Evolutionary conservation across 64 coral and sea anemone species (phyloP).

Genomic region (Trachythela sp.): DNA sequence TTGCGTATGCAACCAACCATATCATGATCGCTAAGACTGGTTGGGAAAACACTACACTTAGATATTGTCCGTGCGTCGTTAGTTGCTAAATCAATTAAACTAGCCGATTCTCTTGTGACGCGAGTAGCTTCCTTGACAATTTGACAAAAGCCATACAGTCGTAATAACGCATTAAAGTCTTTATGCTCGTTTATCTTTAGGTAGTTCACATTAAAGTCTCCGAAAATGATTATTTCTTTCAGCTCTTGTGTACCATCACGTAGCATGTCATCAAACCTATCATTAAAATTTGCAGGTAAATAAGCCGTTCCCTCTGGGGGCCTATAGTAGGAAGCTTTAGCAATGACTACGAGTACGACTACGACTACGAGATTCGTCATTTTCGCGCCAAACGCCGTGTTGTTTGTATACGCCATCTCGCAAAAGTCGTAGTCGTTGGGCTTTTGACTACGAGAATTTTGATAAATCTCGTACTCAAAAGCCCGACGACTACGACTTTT

Average conservation of each 20-base stretch:
- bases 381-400: no score
- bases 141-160: neutral
- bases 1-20: constrained; percentile 21
- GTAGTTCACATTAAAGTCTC: constrained; percentile 34
- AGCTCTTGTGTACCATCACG: neutral
- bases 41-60: neutral
- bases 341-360: no score
- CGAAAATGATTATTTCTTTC: constrained; percentile 24
- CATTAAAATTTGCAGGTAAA: neutral
- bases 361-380: no score
- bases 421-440: no score
- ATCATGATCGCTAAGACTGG: constrained; percentile 32
- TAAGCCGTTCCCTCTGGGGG: neutral
- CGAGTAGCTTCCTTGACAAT: neutral
- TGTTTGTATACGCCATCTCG: no score
- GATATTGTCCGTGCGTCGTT: neutral
- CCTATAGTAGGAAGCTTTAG: neutral
- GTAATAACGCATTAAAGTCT: neutral
- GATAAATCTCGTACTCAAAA: no score
- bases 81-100: constrained; percentile 11
- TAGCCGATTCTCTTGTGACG: neutral
- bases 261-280: neutral
- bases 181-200: neutral
- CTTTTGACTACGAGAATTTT: no score
- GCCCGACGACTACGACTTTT: no score